Conservation (phyloP, 2,888 invertebrate species). For the Drosophila prostipennis region DNA sequence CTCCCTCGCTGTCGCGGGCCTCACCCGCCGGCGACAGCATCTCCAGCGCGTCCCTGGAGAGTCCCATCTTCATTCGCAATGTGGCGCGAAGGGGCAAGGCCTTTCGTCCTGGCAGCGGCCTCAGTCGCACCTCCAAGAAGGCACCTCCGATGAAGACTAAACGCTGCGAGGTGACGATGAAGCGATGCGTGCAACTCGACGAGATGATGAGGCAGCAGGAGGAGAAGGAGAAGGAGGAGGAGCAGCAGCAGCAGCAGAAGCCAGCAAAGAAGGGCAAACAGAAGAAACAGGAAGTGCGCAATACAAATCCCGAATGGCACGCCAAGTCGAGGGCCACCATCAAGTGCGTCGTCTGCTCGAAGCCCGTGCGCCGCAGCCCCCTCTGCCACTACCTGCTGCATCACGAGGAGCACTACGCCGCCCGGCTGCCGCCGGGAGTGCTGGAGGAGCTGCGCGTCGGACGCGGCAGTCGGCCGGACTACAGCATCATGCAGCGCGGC, state of each 20-base stretch:
- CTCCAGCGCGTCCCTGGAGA: background rate
- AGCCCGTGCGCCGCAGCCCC: slow-evolving; percentile 5
- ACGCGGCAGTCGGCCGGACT: slow-evolving; percentile 40
- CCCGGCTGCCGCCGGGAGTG: slow-evolving; percentile 74
- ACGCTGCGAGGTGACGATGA: slow-evolving; percentile 7
- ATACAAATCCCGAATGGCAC: slow-evolving; percentile 78
- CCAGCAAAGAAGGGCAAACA: slow-evolving; percentile 6
- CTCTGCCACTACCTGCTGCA: slow-evolving; percentile 66
- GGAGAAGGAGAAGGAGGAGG: background rate
- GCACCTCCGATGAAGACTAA: background rate
- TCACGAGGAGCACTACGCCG: slow-evolving; percentile 75
- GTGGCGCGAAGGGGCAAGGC: slow-evolving; percentile 53
- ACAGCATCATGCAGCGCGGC: background rate
- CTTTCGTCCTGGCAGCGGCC: slow-evolving; percentile 2
- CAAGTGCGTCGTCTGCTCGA: slow-evolving; percentile 74
- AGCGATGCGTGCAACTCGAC: background rate
- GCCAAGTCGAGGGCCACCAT: slow-evolving; percentile 61
- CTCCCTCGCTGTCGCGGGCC: background rate
- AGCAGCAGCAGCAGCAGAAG: background rate
- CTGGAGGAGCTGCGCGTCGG: slow-evolving; percentile 64
- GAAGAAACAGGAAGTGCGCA: slow-evolving; percentile 24
- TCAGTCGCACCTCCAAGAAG: slow-evolving; percentile 23
- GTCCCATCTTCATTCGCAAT: slow-evolving; percentile 26
- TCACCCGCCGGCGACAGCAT: background rate
- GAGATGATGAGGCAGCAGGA: background rate